A percentile compares a stretch with the other conserved stretches of the same genome.
These are phyloP conservation scores for Xylota segnis DNA, from an alignment of 2,888 invertebrate genomes.

Conservation along the genomic window DNA sequence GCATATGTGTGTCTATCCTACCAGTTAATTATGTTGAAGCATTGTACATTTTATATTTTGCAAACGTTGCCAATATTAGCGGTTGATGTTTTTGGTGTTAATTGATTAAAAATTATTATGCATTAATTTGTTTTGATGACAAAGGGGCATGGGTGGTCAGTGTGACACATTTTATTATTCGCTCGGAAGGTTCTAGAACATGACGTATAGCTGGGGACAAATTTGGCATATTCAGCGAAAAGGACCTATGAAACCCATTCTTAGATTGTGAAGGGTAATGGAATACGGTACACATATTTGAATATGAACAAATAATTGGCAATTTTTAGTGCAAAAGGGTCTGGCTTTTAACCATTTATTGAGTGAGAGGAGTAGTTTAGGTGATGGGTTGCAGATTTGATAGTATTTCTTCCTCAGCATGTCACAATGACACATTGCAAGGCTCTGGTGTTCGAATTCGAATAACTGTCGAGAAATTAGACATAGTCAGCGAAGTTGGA, in stretches of 20 bases:
- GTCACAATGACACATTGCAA: too few species aligned
- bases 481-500: too few species aligned
- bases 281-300: too few species aligned
- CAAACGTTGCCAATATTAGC: conserved; percentile 35
- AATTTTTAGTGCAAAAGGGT: too few species aligned
- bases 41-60: conserved; percentile 37
- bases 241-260: too few species aligned
- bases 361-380: too few species aligned
- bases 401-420: too few species aligned
- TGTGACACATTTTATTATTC: conserved; percentile 24
- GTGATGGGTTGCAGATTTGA: too few species aligned
- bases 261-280: too few species aligned
- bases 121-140: conserved; percentile 60
- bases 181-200: neutral
- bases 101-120: conserved; percentile 57
- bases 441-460: neutral
- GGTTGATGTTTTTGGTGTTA: conserved; percentile 33
- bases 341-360: too few species aligned
- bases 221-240: neutral
- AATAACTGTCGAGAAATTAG: too few species aligned
- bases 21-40: conserved; percentile 37
- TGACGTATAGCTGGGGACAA: neutral
- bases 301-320: too few species aligned
- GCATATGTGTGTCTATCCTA: conserved; percentile 21
- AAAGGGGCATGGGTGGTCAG: neutral